Conservation (phyloP, 2,797 vertebrate species). For the Rhinatrema bivittatum region DNA sequence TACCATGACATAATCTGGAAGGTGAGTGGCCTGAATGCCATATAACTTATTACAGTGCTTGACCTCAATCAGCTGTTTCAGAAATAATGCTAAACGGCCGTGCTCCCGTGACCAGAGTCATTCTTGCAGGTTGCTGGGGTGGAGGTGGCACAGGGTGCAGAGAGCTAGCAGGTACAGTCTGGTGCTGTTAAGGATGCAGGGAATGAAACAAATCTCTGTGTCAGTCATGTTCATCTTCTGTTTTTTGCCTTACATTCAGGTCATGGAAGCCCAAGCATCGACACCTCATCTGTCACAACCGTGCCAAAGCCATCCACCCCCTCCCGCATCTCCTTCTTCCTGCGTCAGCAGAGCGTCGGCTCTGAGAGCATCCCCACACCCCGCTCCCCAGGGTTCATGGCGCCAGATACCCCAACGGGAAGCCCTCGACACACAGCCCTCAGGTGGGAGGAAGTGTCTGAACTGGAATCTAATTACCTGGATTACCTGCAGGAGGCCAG, state of each 20-base stretch:
- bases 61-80: no score
- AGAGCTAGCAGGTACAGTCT: no score
- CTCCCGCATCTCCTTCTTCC: constrained; percentile 85
- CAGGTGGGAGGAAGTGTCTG: constrained; percentile 55
- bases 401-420: constrained; percentile 41
- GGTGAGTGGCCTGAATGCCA: no score
- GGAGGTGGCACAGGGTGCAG: no score
- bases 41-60: no score
- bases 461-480: constrained; percentile 83
- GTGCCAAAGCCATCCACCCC: constrained; percentile 77
- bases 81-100: no score
- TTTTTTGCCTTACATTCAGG: constrained; percentile 35
- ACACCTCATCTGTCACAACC: constrained; percentile 55
- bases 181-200: no score
- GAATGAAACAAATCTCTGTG: no score
- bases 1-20: no score
- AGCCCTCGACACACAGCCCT: constrained; percentile 63
- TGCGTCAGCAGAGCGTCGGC: constrained; percentile 69
- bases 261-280: constrained; percentile 69
- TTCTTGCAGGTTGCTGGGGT: no score
- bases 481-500: constrained; percentile 85
- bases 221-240: neutral
- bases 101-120: no score
- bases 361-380: constrained; percentile 17
- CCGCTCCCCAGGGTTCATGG: constrained; percentile 37